Evolutionary conservation across 2,888 invertebrate genomes (phyloP).

Genomic region (Thecophora atra): DNA sequence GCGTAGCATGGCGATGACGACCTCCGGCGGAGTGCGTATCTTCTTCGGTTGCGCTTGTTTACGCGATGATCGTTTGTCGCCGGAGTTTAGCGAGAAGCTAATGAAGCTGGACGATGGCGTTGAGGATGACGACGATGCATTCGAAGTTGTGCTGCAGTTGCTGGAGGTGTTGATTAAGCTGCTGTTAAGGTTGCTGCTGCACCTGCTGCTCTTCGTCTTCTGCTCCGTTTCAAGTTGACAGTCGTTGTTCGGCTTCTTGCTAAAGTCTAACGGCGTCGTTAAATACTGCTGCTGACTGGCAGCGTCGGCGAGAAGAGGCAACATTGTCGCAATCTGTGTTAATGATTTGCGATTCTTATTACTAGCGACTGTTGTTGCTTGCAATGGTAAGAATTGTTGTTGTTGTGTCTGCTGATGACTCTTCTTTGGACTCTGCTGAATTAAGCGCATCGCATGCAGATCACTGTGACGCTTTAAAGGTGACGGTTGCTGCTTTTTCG

Average conservation of each 20-base stretch:
- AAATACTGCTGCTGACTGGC: slow-evolving; percentile 58
- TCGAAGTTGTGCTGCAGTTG: background rate
- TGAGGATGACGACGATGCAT: no score
- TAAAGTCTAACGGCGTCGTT: slow-evolving; percentile 58
- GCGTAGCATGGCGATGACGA: slow-evolving; percentile 59
- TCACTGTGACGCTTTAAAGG: slow-evolving; percentile 56
- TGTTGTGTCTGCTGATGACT: slow-evolving; percentile 19
- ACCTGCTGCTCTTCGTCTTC: background rate
- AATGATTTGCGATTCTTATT: slow-evolving; percentile 53
- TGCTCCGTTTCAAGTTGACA: background rate
- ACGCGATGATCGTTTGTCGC: slow-evolving; percentile 65
- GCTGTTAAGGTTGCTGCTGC: background rate
- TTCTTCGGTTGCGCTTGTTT: slow-evolving; percentile 69
- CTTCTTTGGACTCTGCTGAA: slow-evolving; percentile 54
- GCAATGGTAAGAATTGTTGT: slow-evolving; percentile 16
- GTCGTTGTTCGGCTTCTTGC: slow-evolving; percentile 50
- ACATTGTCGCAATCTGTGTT: slow-evolving; percentile 56
- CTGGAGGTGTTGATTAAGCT: background rate
- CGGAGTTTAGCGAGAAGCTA: background rate
- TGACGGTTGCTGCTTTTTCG: slow-evolving; percentile 40
- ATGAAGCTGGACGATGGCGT: background rate
- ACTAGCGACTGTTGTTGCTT: slow-evolving; percentile 5
- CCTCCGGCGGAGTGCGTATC: slow-evolving; percentile 59
- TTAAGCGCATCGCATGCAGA: slow-evolving; percentile 39
- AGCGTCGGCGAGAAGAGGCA: slow-evolving; percentile 59